Evolutionary conservation across 2,113 vertebrate species (phyloP).

Genomic region (Salvator merianae): DNA sequence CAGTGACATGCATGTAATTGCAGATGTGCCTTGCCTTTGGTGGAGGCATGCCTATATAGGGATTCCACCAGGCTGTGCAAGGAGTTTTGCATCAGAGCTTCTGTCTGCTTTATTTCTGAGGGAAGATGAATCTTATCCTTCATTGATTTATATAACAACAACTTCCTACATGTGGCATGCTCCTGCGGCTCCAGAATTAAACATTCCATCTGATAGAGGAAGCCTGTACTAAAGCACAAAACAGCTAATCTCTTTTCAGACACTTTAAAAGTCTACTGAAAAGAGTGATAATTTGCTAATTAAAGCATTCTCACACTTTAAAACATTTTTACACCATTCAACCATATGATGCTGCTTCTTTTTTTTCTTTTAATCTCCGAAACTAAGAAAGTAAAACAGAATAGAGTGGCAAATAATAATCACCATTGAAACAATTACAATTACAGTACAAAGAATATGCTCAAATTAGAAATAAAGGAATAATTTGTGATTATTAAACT

Average conservation of each 20-base stretch:
- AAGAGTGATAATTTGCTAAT: conserved; percentile 59
- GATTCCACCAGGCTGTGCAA: no score
- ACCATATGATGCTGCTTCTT: conserved; percentile 23
- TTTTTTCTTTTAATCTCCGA: conserved; percentile 49
- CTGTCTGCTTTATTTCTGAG: background rate
- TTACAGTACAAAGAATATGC: conserved; percentile 9
- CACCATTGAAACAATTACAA: conserved; percentile 17
- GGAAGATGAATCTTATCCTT: background rate
- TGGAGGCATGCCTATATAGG: background rate
- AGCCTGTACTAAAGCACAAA: conserved; percentile 54
- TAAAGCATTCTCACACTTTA: conserved; percentile 46
- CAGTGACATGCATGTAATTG: background rate
- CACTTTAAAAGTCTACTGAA: conserved; percentile 48
- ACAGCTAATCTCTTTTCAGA: conserved; percentile 56
- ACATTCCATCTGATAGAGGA: conserved; percentile 57
- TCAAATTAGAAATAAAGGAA: conserved; percentile 24
- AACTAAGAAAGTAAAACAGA: conserved; percentile 40
- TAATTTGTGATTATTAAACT: conserved; percentile 4
- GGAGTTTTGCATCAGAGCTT: background rate
- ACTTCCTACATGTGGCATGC: conserved; percentile 48
- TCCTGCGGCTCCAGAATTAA: conserved; percentile 40
- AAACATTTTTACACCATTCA: conserved; percentile 41
- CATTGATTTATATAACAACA: conserved; percentile 43
- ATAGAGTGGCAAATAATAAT: conserved; percentile 38
- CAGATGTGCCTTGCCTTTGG: background rate